Evolutionary conservation across 2,888 invertebrate genomes (phyloP), one percentile per base, ranked within the genome.

Genomic region (Xiphydria camelus): DNA sequence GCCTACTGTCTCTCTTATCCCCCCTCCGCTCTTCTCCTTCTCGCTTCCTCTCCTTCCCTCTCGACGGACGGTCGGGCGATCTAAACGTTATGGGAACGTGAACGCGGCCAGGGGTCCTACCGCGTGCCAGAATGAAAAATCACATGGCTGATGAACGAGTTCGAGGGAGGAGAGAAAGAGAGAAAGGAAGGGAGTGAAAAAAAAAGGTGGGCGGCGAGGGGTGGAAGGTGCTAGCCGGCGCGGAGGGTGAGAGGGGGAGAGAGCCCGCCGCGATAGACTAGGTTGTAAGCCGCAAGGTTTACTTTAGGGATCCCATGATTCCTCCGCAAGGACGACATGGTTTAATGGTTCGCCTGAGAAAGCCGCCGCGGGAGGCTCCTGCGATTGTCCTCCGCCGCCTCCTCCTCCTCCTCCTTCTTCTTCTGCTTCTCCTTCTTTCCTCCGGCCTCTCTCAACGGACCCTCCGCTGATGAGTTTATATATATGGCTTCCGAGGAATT

Each of bases 341-440:
- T 59, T 59, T 58, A 55, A 58, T 53, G 59, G 49, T 56, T 61
- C 49, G 58, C 55, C 55, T 55, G 62, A 55, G 60, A 59, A 56
- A 47, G 41, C 32, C 29, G 36, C 36, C n/a, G n/a, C n/a, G n/a
- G n/a, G n/a, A n/a, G n/a, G n/a, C n/a, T n/a, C n/a, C n/a, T n/a
- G n/a, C n/a, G n/a, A n/a, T n/a, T n/a, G n/a, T n/a, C n/a, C n/a
- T n/a, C n/a, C n/a, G n/a, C n/a, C n/a, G n/a, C n/a, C n/a, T n/a
- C n/a, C n/a, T n/a, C n/a, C n/a, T n/a, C n/a, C n/a, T n/a, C n/a
- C n/a, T n/a, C n/a, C n/a, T n/a, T n/a, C n/a, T n/a, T n/a, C n/a
- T n/a, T n/a, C n/a, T n/a, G n/a, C n/a, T n/a, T n/a, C n/a, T n/a
- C n/a, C n/a, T n/a, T n/a, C n/a, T n/a, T n/a, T n/a, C n/a, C n/a